phyloP scores from a whole-genome alignment of 2,113 vertebrate genomes.

The Corythoichthys intestinalis region DNA sequence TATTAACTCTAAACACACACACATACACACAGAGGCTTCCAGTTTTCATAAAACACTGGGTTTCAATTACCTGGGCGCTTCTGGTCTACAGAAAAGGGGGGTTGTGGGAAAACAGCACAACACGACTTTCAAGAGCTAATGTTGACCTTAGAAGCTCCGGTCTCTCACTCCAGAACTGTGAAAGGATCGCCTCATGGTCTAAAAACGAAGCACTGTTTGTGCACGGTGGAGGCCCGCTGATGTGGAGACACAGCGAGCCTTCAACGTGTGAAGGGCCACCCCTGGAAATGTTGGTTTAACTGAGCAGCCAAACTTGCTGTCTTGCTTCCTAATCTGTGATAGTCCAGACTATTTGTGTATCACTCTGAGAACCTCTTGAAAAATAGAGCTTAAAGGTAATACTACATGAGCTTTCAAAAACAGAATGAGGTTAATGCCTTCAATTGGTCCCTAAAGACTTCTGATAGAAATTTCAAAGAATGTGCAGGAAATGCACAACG shows the following conservation, averaged over 20 bases:
- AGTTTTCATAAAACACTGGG: conserved; percentile 59
- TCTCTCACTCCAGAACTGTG: conserved; percentile 44
- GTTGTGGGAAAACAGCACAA: conserved; percentile 37
- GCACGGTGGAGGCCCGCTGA: conserved; percentile 27
- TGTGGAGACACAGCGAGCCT: conserved; percentile 52
- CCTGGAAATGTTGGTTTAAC: conserved; percentile 27
- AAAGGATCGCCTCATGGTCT: conserved; percentile 65
- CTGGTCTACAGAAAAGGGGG: conserved; percentile 6
- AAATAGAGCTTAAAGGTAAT: not conserved
- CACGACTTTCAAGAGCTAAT: conserved; percentile 60
- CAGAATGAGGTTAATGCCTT: conserved; percentile 37
- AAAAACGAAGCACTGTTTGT: conserved; percentile 27
- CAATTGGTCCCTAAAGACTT: conserved; percentile 34
- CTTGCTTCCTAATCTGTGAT: not conserved
- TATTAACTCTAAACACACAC: conserved; percentile 40
- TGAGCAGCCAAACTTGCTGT: conserved; percentile 14
- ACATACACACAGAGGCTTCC: conserved; percentile 34
- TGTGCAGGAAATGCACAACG: conserved; percentile 34
- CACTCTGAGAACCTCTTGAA: not conserved
- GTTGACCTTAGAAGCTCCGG: conserved; percentile 61
- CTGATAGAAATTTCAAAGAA: conserved; percentile 39
- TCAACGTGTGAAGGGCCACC: conserved; percentile 40
- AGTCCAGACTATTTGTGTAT: not conserved
- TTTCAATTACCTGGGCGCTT: conserved; percentile 53
- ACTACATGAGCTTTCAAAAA: conserved; percentile 18